These are phyloP conservation scores for Macroramphosus scolopax DNA, from an alignment of 2,797 vertebrate species.

Conservation along the genomic window DNA sequence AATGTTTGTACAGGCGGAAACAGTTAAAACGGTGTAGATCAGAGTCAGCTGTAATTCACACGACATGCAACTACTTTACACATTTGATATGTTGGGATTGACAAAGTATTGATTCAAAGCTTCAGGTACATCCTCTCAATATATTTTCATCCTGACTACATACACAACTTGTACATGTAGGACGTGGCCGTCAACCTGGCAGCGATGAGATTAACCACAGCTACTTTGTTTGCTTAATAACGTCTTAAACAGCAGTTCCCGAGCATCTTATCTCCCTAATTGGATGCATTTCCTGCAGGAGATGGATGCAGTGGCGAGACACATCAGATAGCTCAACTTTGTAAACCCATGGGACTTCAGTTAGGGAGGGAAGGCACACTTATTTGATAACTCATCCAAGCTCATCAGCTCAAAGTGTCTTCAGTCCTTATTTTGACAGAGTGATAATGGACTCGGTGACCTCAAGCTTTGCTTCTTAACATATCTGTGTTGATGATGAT, in stretches of 20 bases:
- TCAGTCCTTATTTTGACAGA: neutral
- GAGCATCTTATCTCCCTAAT: constrained; percentile 50
- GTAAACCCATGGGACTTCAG: constrained; percentile 21
- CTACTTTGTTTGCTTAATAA: neutral
- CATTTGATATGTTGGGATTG: too few species aligned
- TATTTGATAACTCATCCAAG: constrained; percentile 1
- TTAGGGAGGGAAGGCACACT: neutral
- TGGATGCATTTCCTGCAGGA: constrained; percentile 37
- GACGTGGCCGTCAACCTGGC: too few species aligned
- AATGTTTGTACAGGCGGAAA: too few species aligned
- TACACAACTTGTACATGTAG: too few species aligned
- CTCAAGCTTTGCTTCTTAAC: constrained; percentile 5
- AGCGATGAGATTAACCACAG: neutral
- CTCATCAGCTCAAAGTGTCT: neutral
- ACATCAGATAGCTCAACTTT: constrained; percentile 26
- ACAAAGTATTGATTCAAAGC: too few species aligned
- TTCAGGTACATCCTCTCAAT: too few species aligned
- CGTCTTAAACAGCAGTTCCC: neutral
- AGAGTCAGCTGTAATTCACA: too few species aligned
- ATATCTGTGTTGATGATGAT: neutral
- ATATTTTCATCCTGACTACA: too few species aligned
- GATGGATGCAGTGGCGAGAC: constrained; percentile 37
- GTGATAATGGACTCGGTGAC: neutral
- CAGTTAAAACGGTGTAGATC: too few species aligned
- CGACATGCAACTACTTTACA: too few species aligned